Conservation (phyloP, 2,113 vertebrate species). For the Sula dactylatra region DNA sequence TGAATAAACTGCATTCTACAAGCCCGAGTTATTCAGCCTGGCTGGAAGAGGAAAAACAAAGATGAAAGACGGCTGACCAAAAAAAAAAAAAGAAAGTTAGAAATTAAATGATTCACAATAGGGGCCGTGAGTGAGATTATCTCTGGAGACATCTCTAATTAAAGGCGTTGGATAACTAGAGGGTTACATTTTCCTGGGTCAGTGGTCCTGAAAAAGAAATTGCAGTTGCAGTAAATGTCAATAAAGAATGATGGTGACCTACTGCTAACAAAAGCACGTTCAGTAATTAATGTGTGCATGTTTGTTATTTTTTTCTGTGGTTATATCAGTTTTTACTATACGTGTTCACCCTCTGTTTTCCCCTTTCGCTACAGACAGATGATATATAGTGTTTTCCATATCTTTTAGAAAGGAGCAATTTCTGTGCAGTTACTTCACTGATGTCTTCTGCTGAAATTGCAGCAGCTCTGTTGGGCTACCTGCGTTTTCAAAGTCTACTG, state of each 20-base stretch:
- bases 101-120: conserved; percentile 18
- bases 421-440: background rate
- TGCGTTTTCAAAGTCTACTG: background rate
- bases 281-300: conserved; percentile 24
- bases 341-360: background rate
- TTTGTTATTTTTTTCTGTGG: conserved; percentile 38
- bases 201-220: conserved; percentile 50
- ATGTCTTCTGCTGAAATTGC: background rate
- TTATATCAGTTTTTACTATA: background rate
- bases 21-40: background rate
- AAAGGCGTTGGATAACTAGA: conserved; percentile 38
- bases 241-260: conserved; percentile 39
- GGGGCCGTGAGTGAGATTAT: conserved; percentile 10
- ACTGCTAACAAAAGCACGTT: conserved; percentile 22
- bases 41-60: background rate
- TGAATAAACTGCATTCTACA: background rate
- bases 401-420: background rate
- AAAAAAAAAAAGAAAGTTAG: conserved; percentile 25
- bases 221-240: conserved; percentile 28
- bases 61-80: background rate
- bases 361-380: background rate
- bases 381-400: background rate
- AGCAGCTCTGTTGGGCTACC: background rate
- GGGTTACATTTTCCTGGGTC: conserved; percentile 53
- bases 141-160: conserved; percentile 46